Base-by-base conservation (phyloP, 2,888 invertebrate species). In the Drosophila lutescens region DNA sequence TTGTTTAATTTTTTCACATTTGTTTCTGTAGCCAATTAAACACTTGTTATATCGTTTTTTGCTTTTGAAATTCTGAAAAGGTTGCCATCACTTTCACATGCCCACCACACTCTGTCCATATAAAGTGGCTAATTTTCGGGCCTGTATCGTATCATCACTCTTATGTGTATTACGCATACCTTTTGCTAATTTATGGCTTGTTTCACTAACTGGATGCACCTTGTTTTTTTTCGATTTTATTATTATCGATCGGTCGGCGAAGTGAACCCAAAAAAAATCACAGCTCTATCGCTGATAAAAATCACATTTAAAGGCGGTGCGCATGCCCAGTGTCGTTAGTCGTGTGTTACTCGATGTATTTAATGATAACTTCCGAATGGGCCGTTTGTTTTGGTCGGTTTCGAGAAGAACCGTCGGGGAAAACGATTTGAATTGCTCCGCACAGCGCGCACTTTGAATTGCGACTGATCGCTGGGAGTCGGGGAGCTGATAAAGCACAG, bases 81-180 rank as follows among this genome's bases (percentile, higher is more conserved):
- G 49, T 49, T 10, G 49, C 17, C 17, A 32, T 47, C 47, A 62
- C 62, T 62, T 62, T 62, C 62, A 62, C 62, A 40, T 15, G 32
- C 41, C 2, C 44, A 43, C 20, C 13, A 4, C 44, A 32, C 60
- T 49, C 34, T 17, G 30, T 43, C 69, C 67, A 69, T 67, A 50
- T 44, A 49, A 67, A 68, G 69, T 69, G 58, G 32, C 34, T 41
- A 12, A 65, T 63, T 65, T 23, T 15, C 23, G 26, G 6, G 32
- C 23, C 26, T 49, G 15, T 41, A 65, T 63, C 17, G n/a, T n/a
- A 46, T 63, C 40, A 63, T 63, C 62, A 43, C 40, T 40, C 26
- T n/a, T 49, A 43, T 41, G 3, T 30, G 47, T 17, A 47, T 34
- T 41, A 20, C 63, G 41, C 62, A 63, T 63, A 63, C 65, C 65